These are phyloP conservation scores for Cyprinodon tularosa DNA, from an alignment of 2,113 vertebrate species.

Conservation along the genomic window DNA sequence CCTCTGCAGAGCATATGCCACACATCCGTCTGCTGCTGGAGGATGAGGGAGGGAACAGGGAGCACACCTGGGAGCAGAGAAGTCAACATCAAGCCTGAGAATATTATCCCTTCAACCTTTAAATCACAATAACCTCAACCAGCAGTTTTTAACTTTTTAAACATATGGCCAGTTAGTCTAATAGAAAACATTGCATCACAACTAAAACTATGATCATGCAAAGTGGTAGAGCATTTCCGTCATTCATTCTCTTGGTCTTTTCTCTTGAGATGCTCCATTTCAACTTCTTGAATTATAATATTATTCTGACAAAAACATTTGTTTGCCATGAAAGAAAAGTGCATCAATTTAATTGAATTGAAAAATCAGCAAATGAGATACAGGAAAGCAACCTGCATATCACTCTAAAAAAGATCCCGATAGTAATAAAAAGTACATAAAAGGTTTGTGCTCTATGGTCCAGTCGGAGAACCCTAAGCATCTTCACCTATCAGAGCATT, in stretches of 20 bases:
- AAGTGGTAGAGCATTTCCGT: background rate
- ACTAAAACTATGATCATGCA: background rate
- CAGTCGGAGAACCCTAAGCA: no score
- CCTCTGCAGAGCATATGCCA: conserved; percentile 70
- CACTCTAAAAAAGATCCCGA: no score
- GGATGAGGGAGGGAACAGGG: conserved; percentile 59
- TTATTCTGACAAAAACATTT: no score
- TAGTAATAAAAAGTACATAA: no score
- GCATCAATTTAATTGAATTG: no score
- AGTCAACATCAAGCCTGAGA: background rate
- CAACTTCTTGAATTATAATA: no score
- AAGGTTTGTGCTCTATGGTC: no score
- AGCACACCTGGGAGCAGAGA: conserved; percentile 46
- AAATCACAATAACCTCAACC: background rate
- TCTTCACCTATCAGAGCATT: no score
- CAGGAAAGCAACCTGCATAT: no score
- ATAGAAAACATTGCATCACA: background rate
- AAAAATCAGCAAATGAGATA: no score
- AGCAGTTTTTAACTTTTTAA: background rate
- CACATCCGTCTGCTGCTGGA: conserved; percentile 56
- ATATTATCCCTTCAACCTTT: background rate
- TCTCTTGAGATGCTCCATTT: background rate
- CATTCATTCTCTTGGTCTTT: background rate
- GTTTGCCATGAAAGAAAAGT: no score
- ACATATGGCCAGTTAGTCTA: no score